Conservation (phyloP, 2,888 invertebrate genomes). For the Temnothorax unifasciatus region DNA sequence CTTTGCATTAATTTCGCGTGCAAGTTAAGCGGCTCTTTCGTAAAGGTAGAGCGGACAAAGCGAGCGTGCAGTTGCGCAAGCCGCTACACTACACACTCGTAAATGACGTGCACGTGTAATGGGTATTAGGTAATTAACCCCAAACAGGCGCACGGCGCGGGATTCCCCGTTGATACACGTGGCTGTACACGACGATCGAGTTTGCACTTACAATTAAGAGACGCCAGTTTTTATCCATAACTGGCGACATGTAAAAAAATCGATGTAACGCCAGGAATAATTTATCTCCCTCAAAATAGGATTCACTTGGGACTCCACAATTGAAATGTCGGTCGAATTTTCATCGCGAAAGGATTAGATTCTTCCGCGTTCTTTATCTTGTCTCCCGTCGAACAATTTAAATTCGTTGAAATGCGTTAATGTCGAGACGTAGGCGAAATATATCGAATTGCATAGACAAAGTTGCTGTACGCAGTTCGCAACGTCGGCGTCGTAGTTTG, state of each 20-base stretch:
- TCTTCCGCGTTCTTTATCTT: not conserved
- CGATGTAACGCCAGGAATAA: not conserved
- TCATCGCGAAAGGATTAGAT: not conserved
- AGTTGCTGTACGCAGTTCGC: not conserved
- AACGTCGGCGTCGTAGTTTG: not conserved
- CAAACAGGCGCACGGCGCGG: not conserved
- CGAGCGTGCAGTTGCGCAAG: constrained; percentile 17
- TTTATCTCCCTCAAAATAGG: not conserved
- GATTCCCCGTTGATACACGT: not conserved
- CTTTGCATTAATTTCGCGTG: constrained; percentile 36
- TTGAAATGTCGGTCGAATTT: not conserved
- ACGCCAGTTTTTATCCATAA: not conserved
- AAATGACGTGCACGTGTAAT: constrained; percentile 1
- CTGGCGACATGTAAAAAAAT: not conserved
- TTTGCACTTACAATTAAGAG: not conserved
- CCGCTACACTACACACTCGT: not conserved
- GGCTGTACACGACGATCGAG: not conserved
- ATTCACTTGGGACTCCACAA: not conserved
- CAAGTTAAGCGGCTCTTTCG: constrained; percentile 22
- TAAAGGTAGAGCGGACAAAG: not conserved
- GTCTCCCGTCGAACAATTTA: not conserved
- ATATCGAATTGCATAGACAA: not conserved
- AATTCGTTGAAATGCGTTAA: not conserved
- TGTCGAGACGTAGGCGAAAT: not conserved
- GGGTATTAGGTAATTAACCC: constrained; percentile 24